Base-by-base conservation (phyloP, 2,888 invertebrate species). In the Drosophila incognita region DNA sequence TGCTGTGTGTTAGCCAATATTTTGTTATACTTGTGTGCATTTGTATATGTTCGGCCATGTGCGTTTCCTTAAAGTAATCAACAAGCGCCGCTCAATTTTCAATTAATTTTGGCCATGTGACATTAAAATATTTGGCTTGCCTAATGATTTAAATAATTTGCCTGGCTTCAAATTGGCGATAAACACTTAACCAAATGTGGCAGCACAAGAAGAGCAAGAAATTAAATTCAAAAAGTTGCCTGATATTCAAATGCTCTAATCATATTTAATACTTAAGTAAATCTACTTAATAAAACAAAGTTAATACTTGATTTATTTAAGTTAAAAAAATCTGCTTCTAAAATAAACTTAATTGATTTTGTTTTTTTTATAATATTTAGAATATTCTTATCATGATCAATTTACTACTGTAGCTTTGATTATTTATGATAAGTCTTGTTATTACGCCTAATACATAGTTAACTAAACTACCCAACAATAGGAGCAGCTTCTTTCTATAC, bases 11-110 rank as follows among this genome's bases (percentile, higher is more conserved):
- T 11, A 54, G 54, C 53, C 53, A 35, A 15, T 10, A 60, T n/a
- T 27, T 42, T 27, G 51, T 6, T 27, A n/a, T 24, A 13, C 38
- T 49, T 60, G 48, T 54, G 54, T 65, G 38, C 51, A 40, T 67
- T 51, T 46, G 21, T 60, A 11, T 56, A 51, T 60, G 31, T 60
- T 42, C 72, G 56, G 71, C 83, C 83, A 77, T 83, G 83, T 83
- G 77, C 74, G 66, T 66, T 88, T 90, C 90, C 90, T 81, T 86
- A 74, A 88, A 85, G 88, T 85, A 89, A 90, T 89, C 90, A 89
- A 76, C 74, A 86, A 83, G 74, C 38, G 8, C 78, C 69, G 76
- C 83, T 88, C 78, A 83, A 78, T 89, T 86, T 89, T 74, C 38
- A 38, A 86, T 90, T 89, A 81, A 85, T 88, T 89, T 76, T 69